Conservation (phyloP, 1,140 invertebrate species). For the Chymomyza costata region DNA sequence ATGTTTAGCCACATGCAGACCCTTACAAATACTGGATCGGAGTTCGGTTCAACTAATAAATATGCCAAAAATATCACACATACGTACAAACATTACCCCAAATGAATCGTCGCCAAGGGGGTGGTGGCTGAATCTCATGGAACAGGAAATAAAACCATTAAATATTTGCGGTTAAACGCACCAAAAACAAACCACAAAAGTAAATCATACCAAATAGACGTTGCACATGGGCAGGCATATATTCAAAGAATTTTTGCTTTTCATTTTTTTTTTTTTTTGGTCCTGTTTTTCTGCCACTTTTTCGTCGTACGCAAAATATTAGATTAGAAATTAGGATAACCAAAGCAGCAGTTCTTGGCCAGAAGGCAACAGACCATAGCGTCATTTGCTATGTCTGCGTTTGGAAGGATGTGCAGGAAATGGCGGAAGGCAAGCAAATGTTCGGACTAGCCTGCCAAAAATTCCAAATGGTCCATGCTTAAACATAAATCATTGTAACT, state of each 20-base stretch:
- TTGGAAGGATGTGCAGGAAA: neutral
- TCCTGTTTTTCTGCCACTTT: neutral
- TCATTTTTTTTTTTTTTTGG: conserved; percentile 9
- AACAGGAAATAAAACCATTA: conserved; percentile 66
- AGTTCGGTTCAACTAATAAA: conserved; percentile 61
- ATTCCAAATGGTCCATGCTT: conserved; percentile 65
- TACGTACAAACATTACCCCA: conserved; percentile 28
- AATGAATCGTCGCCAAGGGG: conserved; percentile 67
- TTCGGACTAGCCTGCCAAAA: conserved; percentile 49
- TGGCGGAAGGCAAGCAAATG: conserved; percentile 11
- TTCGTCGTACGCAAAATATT: conserved; percentile 58
- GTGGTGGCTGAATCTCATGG: conserved; percentile 13
- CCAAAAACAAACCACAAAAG: conserved; percentile 71
- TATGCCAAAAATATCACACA: conserved; percentile 55
- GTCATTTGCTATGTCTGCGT: conserved; percentile 54
- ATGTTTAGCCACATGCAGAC: conserved; percentile 1
- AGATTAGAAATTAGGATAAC: conserved; percentile 71
- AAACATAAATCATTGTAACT: conserved; percentile 73
- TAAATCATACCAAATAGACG: conserved; percentile 67
- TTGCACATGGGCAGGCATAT: conserved; percentile 49
- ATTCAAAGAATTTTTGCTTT: conserved; percentile 35
- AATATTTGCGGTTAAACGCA: conserved; percentile 73
- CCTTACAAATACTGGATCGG: conserved; percentile 52
- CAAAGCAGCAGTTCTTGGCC: conserved; percentile 9
- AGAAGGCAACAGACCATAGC: conserved; percentile 55